phyloP scores from a whole-genome alignment of 2,113 vertebrate species.

The Pipra filicauda region DNA sequence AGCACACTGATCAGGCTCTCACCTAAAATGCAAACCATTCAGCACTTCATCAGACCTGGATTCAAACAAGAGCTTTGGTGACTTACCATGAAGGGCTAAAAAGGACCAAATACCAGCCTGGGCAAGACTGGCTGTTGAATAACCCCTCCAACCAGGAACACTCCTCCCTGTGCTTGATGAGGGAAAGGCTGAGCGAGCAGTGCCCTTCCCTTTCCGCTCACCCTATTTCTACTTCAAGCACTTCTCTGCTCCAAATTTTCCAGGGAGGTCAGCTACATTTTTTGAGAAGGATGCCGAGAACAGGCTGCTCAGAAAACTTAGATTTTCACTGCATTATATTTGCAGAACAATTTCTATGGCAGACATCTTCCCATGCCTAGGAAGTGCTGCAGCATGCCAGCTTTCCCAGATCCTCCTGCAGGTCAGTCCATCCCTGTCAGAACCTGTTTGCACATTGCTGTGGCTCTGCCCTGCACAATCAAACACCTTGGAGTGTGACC shows the following conservation, averaged over 20 bases:
- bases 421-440: neutral
- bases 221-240: neutral
- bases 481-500: neutral
- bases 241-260: neutral
- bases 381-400: neutral
- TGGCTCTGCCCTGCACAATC: neutral
- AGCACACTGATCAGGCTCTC: neutral
- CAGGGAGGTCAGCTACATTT: neutral
- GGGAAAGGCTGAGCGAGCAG: rapidly evolving
- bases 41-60: rapidly evolving
- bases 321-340: neutral
- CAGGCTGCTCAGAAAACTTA: neutral
- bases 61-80: neutral
- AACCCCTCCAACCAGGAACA: neutral
- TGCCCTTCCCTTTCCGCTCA: neutral
- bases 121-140: neutral
- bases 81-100: neutral
- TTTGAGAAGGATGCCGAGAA: neutral
- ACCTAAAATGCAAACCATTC: neutral
- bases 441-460: neutral
- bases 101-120: neutral
- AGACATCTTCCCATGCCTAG: neutral
- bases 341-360: neutral
- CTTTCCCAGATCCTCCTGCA: neutral
- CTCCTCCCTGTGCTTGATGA: neutral